These are phyloP conservation scores for Speoplatyrhinus poulsoni DNA, from an alignment of 2,113 vertebrate genomes.

Conservation along the genomic window DNA sequence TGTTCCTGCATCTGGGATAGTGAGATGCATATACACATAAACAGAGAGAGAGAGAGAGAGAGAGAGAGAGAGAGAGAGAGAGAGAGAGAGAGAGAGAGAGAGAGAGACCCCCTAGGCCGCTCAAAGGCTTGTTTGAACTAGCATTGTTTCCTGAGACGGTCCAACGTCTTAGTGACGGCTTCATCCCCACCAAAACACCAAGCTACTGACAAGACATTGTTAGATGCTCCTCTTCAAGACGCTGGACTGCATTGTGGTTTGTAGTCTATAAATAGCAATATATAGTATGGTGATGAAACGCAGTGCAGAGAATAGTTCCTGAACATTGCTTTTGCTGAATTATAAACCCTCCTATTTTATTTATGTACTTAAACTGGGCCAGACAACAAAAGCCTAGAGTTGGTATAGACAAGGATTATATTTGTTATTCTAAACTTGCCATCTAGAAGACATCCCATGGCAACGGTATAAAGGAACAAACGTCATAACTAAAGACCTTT, in stretches of 20 bases:
- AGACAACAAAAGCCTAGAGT: constrained; percentile 35
- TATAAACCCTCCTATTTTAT: constrained; percentile 46
- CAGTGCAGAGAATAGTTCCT: constrained; percentile 15
- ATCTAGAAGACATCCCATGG: constrained; percentile 35
- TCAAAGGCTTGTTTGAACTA: constrained; percentile 69
- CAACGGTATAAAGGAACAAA: constrained; percentile 18
- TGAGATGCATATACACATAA: background rate
- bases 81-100: constrained; percentile 18
- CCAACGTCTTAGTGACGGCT: constrained; percentile 64
- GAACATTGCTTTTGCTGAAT: constrained; percentile 26
- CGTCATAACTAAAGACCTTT: constrained; percentile 13
- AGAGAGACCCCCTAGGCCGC: constrained; percentile 47
- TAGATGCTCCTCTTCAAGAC: constrained; percentile 23
- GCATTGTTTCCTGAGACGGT: constrained; percentile 67
- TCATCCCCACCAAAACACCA: constrained; percentile 35
- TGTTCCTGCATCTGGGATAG: constrained; percentile 32
- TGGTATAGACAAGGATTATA: constrained; percentile 15
- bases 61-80: background rate
- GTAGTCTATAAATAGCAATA: constrained; percentile 54
- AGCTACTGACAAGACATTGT: constrained; percentile 41
- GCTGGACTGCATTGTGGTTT: constrained; percentile 32
- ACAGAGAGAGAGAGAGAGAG: constrained; percentile 5
- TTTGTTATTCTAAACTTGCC: constrained; percentile 23
- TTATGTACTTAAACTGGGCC: constrained; percentile 47
- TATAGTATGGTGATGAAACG: constrained; percentile 34